These are phyloP conservation scores for Pteronotus mesoamericanus DNA, from an alignment of 2,797 vertebrate species.

Conservation along the genomic window DNA sequence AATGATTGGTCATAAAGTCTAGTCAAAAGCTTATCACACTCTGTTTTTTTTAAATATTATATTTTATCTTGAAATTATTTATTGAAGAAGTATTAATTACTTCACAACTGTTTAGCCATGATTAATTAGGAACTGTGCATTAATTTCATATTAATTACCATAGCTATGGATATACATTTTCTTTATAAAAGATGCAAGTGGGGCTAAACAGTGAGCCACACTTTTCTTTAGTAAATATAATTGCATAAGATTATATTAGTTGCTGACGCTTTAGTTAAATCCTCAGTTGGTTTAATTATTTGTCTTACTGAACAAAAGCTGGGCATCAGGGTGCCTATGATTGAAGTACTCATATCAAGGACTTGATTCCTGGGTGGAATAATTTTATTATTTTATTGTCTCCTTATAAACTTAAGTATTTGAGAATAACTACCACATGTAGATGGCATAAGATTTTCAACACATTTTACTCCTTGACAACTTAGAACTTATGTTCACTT, in stretches of 20 bases:
- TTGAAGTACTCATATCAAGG: neutral
- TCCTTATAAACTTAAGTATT: neutral
- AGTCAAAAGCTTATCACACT: neutral
- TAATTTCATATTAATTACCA: neutral
- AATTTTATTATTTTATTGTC: neutral
- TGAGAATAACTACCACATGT: neutral
- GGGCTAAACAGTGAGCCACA: neutral
- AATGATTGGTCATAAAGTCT: neutral
- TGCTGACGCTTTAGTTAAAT: neutral
- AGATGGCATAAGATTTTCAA: neutral
- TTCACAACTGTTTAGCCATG: neutral
- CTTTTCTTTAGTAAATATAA: neutral
- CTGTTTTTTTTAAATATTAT: neutral
- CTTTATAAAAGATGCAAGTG: neutral
- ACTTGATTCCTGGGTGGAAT: neutral
- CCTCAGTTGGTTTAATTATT: neutral
- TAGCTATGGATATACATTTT: neutral
- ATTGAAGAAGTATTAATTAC: neutral
- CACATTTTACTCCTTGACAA: neutral
- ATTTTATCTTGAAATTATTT: neutral
- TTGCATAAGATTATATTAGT: neutral
- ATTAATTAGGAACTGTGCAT: neutral
- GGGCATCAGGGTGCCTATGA: neutral
- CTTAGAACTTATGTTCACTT: neutral
- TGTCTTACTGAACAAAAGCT: neutral